phyloP scores from a whole-genome alignment of 2,797 vertebrate species.

The Benthosema pterotum region DNA sequence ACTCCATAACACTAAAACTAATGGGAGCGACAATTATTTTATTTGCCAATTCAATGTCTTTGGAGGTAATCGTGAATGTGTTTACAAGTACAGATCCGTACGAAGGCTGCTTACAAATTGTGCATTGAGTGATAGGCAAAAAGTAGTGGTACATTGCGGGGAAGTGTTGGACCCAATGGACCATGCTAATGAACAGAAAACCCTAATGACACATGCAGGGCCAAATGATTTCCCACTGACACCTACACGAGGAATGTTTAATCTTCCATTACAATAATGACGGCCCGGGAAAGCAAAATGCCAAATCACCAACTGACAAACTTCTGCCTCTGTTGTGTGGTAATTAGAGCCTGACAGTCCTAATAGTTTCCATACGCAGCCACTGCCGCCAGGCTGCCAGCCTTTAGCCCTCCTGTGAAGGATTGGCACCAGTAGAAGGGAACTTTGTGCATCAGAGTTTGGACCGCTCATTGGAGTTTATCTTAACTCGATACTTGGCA shows the following conservation, averaged over 20 bases:
- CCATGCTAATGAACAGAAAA: slow-evolving; percentile 79
- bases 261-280: slow-evolving; percentile 77
- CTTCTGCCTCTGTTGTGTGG: slow-evolving; percentile 50
- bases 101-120: slow-evolving; percentile 49
- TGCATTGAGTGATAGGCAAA: slow-evolving; percentile 61
- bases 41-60: slow-evolving; percentile 64
- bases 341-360: slow-evolving; percentile 58
- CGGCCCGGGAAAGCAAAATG: slow-evolving; percentile 67
- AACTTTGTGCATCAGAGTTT: slow-evolving; percentile 35
- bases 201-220: slow-evolving; percentile 71
- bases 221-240: slow-evolving; percentile 65
- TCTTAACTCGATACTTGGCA: slow-evolving; percentile 38
- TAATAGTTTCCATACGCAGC: slow-evolving; percentile 48
- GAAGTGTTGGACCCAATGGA: slow-evolving; percentile 69
- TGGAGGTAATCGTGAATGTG: slow-evolving; percentile 60
- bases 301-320: slow-evolving; percentile 62
- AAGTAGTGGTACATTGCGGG: slow-evolving; percentile 51
- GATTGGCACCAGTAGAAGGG: slow-evolving; percentile 45
- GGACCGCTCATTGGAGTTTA: slow-evolving; percentile 30
- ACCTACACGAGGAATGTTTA: slow-evolving; percentile 75
- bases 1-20: slow-evolving; percentile 22
- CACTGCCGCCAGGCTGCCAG: slow-evolving; percentile 32
- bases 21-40: slow-evolving; percentile 44
- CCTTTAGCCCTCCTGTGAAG: slow-evolving; percentile 44
- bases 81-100: too few species aligned